Base-by-base conservation (phyloP, 2,113 vertebrate genomes). In the Brienomyrus brachyistius region DNA sequence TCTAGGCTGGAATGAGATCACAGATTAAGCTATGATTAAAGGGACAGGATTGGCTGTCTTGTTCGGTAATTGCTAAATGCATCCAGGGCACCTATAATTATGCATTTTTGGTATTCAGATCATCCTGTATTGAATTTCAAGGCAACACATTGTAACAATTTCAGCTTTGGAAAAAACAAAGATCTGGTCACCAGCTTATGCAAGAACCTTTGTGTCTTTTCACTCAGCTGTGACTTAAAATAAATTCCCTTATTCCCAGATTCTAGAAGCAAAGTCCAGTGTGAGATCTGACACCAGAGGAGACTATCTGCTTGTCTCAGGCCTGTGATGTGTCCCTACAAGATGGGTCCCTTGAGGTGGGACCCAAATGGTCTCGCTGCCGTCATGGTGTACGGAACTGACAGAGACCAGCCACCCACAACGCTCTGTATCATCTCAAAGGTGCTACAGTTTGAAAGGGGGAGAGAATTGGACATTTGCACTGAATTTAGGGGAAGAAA, bases 91-190 rank as follows among this genome's bases (percentile, higher is more conserved):
- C 74, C 74, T 80, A 19, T 80, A 80, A 80, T 40, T 80, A 80
- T 6, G 74, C 74, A 40, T 80, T 15, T 80, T 80, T 80, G 27
- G 15, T 43, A 80, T 43, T 80, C 74, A 80, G 35, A 80, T 80
- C 11, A 19, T 43, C 27, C 31, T 19, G 15, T 17, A 80, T 43
- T 40, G 74, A 80, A 40, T 80, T 80, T 19, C 2, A 80, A 43
- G 35, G 35, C 74, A 80, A 80, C 74, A 80, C 31, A 80, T 80
- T 80, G 74, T n/a, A 80, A 80, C 74, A 43, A 80, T 80, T 80
- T 80, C 74, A 6, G 74, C 17, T 80, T 17, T 40, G 66, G 17
- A 17, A 40, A 40, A 43, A 40, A 80, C 74, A 31, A 70, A 70
- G 62, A 27, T 27, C 62, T 66, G 62, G 27, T 66, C n/a, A 77